A percentile compares a stretch with the other conserved stretches of the same genome.
These are phyloP conservation scores for Lordiphosa collinella DNA, from an alignment of 1,140 invertebrate species.

Conservation along the genomic window DNA sequence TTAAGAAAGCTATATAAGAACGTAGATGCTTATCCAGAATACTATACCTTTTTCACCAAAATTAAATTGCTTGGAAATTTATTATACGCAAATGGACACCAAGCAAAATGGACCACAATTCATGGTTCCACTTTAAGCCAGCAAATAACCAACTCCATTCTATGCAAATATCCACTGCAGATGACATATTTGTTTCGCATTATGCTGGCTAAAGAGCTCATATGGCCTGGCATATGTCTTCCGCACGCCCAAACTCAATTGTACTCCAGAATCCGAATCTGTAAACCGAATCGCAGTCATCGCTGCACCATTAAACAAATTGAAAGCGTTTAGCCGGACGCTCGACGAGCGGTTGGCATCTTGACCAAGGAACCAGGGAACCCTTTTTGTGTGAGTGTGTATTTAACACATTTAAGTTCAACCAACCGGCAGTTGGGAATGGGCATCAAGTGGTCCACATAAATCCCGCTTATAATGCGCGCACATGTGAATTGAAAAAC, in stretches of 20 bases:
- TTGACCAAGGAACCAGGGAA: conserved; percentile 43
- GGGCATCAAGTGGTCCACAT: conserved; percentile 67
- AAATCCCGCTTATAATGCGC: conserved; percentile 72
- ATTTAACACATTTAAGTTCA: conserved; percentile 62
- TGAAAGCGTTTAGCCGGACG: conserved; percentile 71
- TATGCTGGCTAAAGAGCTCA: conserved; percentile 38
- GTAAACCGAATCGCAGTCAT: conserved; percentile 29
- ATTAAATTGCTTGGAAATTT: conserved; percentile 24
- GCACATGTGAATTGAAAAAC: conserved; percentile 52
- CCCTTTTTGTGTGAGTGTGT: conserved; percentile 35
- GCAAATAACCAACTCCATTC: not conserved
- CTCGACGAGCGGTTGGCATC: conserved; percentile 34
- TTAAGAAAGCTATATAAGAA: too few species aligned
- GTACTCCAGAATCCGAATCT: conserved; percentile 38
- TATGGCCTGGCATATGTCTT: conserved; percentile 45
- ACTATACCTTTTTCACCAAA: not conserved
- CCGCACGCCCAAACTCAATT: conserved; percentile 55
- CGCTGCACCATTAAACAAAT: conserved; percentile 69
- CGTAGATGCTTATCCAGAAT: too few species aligned
- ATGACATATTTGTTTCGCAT: conserved; percentile 60
- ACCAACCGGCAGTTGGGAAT: conserved; percentile 23
- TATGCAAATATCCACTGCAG: conserved; percentile 59
- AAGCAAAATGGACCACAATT: conserved; percentile 8
- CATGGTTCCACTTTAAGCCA: not conserved
- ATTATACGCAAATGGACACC: not conserved